phyloP scores from a whole-genome alignment of 1,140 invertebrate genomes.

The Meteorus sp. region DNA sequence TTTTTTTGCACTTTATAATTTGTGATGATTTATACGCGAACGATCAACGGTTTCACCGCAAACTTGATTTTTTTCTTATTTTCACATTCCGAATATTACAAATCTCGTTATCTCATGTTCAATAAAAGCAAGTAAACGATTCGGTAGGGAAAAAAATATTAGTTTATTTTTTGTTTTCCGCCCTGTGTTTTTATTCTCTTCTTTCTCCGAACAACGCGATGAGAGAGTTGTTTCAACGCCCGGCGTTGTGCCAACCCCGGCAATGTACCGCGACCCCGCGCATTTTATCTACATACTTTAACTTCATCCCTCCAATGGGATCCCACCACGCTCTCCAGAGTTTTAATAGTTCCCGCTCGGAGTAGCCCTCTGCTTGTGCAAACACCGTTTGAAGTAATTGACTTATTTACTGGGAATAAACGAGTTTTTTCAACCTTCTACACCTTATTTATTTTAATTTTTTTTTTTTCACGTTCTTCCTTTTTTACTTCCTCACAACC shows the following conservation, averaged over 20 bases:
- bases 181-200: background rate
- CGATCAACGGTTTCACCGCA: too few species aligned
- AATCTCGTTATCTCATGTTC: too few species aligned
- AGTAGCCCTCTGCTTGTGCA: background rate
- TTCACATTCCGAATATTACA: too few species aligned
- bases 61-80: too few species aligned
- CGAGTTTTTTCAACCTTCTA: slow-evolving; percentile 6
- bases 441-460: background rate
- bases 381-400: slow-evolving; percentile 20
- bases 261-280: slow-evolving; percentile 1
- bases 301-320: slow-evolving; percentile 19
- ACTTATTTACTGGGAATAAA: slow-evolving; percentile 21
- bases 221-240: slow-evolving; percentile 2
- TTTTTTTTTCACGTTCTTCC: too few species aligned
- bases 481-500: too few species aligned
- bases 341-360: slow-evolving; percentile 21
- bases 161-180: background rate
- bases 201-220: background rate
- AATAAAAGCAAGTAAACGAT: too few species aligned
- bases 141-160: too few species aligned
- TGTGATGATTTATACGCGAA: too few species aligned
- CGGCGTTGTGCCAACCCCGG: slow-evolving; percentile 17
- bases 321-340: slow-evolving; percentile 10
- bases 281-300: slow-evolving; percentile 26
- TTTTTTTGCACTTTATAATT: too few species aligned